Base-by-base conservation (phyloP, 2,888 invertebrate genomes). In the Tiliacea citrago region DNA sequence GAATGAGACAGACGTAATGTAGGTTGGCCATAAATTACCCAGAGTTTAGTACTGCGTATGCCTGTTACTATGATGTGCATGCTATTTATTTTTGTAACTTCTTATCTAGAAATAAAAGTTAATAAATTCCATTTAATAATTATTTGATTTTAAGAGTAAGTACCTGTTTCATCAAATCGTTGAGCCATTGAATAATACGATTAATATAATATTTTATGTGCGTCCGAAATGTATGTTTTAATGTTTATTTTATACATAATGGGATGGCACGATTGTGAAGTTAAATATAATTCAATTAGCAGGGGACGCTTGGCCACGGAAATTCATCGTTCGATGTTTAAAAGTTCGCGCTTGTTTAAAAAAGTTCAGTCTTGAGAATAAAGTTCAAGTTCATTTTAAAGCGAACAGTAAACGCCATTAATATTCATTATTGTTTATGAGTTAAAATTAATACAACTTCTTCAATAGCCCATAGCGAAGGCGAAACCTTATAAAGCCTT, bases 351-450 rank as follows among this genome's bases (percentile, higher is more conserved):
- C 68, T 80, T 82, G 81, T 85, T 80, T 73, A 71, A 77, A 69
- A 55, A 84, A 85, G 73, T 84, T 75, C 49, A 42, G 49, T 66
- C 57, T 24, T 69, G 24, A 61, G 66, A 83, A 83, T 82, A 81
- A 47, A 74, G 69, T 79, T 67, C 39, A 79, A 79, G 79, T 83
- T 89, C 73, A 88, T 90, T 90, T 89, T 81, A 77, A 77, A 77
- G 77, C 65, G 35, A 80, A 77, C 86, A 80, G 82, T 84, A 86
- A 89, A 87, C 81, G 86, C 84, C 84, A 92, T 92, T 92, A 91
- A 91, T 92, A 92, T 92, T 92, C 88, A 93, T 92, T 91, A 92
- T 91, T 92, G 88, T 91, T 91, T 89, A 90, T 89, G 87, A 93
- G 87, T 91, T 89, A 84, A 92, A 90, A 91, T 92, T 89, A 90